Conservation (phyloP, 2,797 vertebrate genomes). For the Pogonophryne albipinna region DNA sequence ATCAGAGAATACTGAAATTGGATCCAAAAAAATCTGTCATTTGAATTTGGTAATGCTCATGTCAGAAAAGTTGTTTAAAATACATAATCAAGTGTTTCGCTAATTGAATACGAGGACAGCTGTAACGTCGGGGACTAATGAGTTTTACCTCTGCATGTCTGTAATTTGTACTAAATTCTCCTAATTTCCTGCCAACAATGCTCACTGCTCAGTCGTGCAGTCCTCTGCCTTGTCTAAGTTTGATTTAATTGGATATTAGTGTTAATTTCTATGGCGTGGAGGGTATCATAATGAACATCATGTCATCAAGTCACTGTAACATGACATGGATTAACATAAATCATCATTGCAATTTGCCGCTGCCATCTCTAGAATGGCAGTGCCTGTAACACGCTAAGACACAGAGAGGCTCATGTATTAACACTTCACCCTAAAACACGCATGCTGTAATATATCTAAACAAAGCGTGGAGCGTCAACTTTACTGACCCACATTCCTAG, state of each 20-base stretch:
- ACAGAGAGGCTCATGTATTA: constrained; percentile 54
- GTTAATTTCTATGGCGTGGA: constrained; percentile 71
- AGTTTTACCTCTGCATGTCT: constrained; percentile 46
- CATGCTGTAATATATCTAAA: constrained; percentile 36
- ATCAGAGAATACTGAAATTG: constrained; percentile 9
- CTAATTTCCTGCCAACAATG: constrained; percentile 67
- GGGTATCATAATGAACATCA: constrained; percentile 64
- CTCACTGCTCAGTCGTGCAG: constrained; percentile 33
- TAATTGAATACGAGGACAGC: constrained; percentile 47
- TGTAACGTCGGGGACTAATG: constrained; percentile 58
- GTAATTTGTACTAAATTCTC: constrained; percentile 47
- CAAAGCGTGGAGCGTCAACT: constrained; percentile 39
- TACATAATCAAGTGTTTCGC: constrained; percentile 33
- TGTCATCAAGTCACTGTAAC: constrained; percentile 70
- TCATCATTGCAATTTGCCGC: constrained; percentile 69
- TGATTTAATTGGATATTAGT: constrained; percentile 77
- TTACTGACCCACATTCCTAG: constrained; percentile 67
- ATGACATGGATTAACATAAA: constrained; percentile 77
- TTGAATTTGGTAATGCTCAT: constrained; percentile 22
- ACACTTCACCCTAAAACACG: constrained; percentile 45
- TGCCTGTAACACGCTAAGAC: constrained; percentile 49
- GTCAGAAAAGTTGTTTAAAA: constrained; percentile 15
- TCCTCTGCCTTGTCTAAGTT: constrained; percentile 57
- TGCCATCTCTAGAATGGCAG: constrained; percentile 66
- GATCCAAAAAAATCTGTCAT: neutral